Evolutionary conservation across 2,797 vertebrate species (phyloP), one percentile per base, ranked within the genome.

Genomic region (Acrossocheilus fasciatus): DNA sequence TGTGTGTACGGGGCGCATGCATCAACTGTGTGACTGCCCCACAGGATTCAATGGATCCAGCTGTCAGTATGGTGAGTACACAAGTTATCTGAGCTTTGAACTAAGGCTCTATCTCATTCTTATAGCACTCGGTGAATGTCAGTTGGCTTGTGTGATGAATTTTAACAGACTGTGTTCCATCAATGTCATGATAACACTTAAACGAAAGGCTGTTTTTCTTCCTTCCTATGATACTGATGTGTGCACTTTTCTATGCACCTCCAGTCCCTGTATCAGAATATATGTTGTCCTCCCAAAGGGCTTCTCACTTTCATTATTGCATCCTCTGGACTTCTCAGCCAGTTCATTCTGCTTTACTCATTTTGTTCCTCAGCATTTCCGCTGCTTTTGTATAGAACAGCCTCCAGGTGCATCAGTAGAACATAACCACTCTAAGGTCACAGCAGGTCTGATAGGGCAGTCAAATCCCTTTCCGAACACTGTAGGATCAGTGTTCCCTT

Each of bases 11-110:
- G n/a, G 94, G 47, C 93, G 93, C 52, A 93, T 95, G 3, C 88
- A 91, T 0, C 95, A 93, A 91, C 94, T 92, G 0, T 97, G 97
- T 39, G 94, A 88, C 77, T 98, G 96, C 89, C 93, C 96, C 15
- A 43, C 91, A 0, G 96, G 96, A 4, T 98, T 97, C 92, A 96
- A 92, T 5, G 96, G 97, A 0, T 94, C 97, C 86, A 96, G 92
- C 91, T 97, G 97, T 85, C 96, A 97, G 92, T 94, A 96, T 0
- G 95, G 96, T 96, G 90, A 96, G 96, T 92, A 75, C 11, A 54
- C 57, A 73, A n/a, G 23, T 82, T 41, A 82, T 70, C 15, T 82
- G 15, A 39, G 81, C 81, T 57, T 72, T 72, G 20, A 82, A 57
- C 34, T 57, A 57, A 26, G 15, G 80, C 45, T 36, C 20, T 26